phyloP scores from a whole-genome alignment of 1,140 invertebrate genomes.

The Pogonus chalceus region DNA sequence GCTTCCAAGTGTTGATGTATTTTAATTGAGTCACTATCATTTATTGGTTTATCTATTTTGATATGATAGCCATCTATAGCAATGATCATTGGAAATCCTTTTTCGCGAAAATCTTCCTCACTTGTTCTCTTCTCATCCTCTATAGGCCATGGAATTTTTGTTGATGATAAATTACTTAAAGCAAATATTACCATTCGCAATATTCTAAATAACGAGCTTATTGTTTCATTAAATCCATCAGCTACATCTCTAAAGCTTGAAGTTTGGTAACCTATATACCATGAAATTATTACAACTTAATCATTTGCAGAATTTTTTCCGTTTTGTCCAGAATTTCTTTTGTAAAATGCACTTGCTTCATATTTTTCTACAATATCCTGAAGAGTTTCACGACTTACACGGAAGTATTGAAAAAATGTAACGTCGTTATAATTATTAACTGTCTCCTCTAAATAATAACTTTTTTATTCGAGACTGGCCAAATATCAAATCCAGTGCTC shows the following conservation, averaged over 20 bases:
- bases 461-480: no score
- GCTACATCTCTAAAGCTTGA: not conserved
- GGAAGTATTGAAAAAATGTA: no score
- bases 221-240: not conserved
- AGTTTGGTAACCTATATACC: not conserved
- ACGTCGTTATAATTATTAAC: no score
- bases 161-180: not conserved
- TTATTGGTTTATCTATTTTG: constrained; percentile 19
- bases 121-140: not conserved
- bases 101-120: constrained; percentile 8
- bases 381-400: no score
- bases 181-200: not conserved
- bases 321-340: no score
- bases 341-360: no score
- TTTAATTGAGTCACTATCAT: constrained; percentile 20
- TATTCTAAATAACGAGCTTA: not conserved
- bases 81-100: constrained; percentile 16
- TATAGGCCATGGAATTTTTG: not conserved
- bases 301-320: not conserved
- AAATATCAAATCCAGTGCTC: no score
- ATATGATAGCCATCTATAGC: constrained; percentile 22
- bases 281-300: not conserved
- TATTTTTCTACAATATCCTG: no score
- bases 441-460: no score
- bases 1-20: constrained; percentile 12